These are phyloP conservation scores for Leptocoma aspasia DNA, from an alignment of 2,113 vertebrate genomes.

Conservation along the genomic window DNA sequence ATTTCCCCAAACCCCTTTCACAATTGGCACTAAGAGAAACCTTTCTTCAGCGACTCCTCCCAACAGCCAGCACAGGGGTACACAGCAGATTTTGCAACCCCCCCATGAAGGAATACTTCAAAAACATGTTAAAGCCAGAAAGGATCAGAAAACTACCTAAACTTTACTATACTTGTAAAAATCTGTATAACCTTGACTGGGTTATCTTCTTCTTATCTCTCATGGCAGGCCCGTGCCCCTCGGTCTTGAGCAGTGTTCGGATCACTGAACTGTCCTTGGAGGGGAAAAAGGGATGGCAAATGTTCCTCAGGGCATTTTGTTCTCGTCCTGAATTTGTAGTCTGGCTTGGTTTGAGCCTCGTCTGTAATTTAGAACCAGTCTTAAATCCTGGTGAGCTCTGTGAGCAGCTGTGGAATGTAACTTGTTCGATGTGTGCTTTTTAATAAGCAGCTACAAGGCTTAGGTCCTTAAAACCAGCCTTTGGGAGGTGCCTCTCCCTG, in stretches of 20 bases:
- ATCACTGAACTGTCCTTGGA: background rate
- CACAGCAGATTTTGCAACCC: background rate
- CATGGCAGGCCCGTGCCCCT: background rate
- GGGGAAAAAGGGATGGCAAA: background rate
- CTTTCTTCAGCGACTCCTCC: background rate
- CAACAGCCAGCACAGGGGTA: background rate
- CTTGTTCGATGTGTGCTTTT: background rate
- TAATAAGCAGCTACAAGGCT: background rate
- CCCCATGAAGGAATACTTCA: background rate
- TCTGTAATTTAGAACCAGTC: background rate
- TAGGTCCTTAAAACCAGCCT: background rate
- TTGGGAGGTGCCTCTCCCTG: background rate
- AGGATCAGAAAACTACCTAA: background rate
- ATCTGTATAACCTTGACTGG: background rate
- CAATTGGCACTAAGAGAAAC: background rate
- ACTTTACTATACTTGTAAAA: background rate
- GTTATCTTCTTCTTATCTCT: background rate
- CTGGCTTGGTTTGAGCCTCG: background rate
- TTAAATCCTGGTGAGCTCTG: background rate
- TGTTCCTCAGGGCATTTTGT: background rate
- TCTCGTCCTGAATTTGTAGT: background rate
- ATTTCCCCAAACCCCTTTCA: background rate
- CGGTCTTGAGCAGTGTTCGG: background rate
- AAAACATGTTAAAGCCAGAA: background rate
- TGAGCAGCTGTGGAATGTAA: background rate